These are phyloP conservation scores for Paratrypauchen microcephalus DNA, from an alignment of 2,797 vertebrate genomes.

Conservation along the genomic window DNA sequence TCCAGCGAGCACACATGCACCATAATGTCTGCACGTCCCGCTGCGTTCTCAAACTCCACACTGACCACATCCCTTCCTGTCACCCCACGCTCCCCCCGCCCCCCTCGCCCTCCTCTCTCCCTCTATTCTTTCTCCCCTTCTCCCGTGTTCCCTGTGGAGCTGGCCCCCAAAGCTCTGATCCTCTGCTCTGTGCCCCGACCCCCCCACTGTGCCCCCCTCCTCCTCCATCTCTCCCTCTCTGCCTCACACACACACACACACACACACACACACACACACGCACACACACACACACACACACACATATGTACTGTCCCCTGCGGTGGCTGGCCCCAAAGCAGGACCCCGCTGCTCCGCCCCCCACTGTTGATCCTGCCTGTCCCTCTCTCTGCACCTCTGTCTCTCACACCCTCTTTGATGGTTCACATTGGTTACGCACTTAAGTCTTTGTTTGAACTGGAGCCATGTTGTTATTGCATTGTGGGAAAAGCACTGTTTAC, in stretches of 20 bases:
- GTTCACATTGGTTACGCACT: conserved; percentile 42
- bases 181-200: conserved; percentile 64
- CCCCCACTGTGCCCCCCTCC: conserved; percentile 59
- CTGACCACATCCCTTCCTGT: conserved; percentile 73
- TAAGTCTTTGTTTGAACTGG: conserved; percentile 17
- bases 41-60: conserved; percentile 68
- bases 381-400: conserved; percentile 40
- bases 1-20: conserved; percentile 5
- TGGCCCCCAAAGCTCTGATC: conserved; percentile 75
- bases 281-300: conserved; percentile 29
- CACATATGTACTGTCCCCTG: conserved; percentile 47
- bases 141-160: conserved; percentile 68
- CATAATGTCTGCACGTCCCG: conserved; percentile 28
- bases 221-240: background rate
- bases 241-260: background rate
- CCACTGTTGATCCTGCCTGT: conserved; percentile 62
- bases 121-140: conserved; percentile 66
- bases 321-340: conserved; percentile 67
- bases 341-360: conserved; percentile 60
- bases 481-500: background rate
- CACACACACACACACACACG: conserved; percentile 29
- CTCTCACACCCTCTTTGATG: conserved; percentile 56
- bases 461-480: conserved; percentile 17
- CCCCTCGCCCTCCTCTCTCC: conserved; percentile 58
- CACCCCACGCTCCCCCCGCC: conserved; percentile 57